These are phyloP conservation scores for Endotricha flammealis DNA, from an alignment of 2,888 invertebrate genomes.

Conservation along the genomic window DNA sequence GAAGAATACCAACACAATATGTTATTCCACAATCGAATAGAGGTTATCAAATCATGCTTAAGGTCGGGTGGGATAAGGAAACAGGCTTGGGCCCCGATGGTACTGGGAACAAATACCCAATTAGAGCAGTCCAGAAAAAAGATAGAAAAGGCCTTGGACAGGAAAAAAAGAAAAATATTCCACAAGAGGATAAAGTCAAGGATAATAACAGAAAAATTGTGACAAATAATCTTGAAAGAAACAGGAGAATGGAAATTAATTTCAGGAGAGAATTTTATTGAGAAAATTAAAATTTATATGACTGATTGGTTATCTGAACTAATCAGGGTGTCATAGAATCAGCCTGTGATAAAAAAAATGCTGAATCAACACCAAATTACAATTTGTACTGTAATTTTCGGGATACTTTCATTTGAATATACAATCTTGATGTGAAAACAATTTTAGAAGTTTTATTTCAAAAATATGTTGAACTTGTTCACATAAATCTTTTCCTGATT, in stretches of 20 bases:
- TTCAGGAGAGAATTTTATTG: slow-evolving; percentile 68
- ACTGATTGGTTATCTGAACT: too few species aligned
- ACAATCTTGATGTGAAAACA: too few species aligned
- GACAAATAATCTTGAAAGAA: slow-evolving; percentile 26
- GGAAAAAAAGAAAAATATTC: slow-evolving; percentile 38
- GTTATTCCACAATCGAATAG: slow-evolving; percentile 83
- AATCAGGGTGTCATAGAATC: too few species aligned
- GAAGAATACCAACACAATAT: slow-evolving; percentile 71
- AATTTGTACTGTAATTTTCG: too few species aligned
- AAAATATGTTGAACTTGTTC: too few species aligned
- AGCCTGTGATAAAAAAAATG: too few species aligned
- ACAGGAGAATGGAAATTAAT: slow-evolving; percentile 53
- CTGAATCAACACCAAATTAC: too few species aligned
- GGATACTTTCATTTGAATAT: too few species aligned
- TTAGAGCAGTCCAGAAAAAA: slow-evolving; percentile 85
- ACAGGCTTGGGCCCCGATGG: slow-evolving; percentile 85
- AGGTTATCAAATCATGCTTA: slow-evolving; percentile 87
- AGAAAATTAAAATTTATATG: too few species aligned
- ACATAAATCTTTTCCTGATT: too few species aligned
- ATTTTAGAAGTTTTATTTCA: too few species aligned
- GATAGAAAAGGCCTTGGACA: slow-evolving; percentile 86
- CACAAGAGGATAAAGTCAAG: slow-evolving; percentile 24
- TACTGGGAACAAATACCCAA: slow-evolving; percentile 84
- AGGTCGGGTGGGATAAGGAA: slow-evolving; percentile 87
- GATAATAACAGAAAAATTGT: slow-evolving; percentile 28